Base-by-base conservation (phyloP, 2,888 invertebrate genomes). In the Magallana nippona region DNA sequence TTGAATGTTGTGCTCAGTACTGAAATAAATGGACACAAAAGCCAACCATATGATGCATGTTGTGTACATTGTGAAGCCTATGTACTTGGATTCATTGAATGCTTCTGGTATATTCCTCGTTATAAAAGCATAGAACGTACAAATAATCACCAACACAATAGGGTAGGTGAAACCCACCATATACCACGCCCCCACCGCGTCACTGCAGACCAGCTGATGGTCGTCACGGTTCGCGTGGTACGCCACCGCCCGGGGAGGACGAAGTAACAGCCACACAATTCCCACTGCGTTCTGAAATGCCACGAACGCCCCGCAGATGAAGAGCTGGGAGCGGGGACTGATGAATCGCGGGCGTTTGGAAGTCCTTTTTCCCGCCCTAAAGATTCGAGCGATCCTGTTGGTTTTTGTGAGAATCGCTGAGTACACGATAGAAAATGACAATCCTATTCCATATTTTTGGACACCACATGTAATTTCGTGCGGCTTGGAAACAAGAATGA, bases 201-300 rank as follows among this genome's bases (percentile, higher is more conserved):
- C 92, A 77, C 90, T 87, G 94, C 98, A 99, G 1, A 98, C 98
- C 63, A 98, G 95, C 92, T 98, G 96, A 95, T 98, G 98, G 95
- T 98, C 98, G 88, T 98, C 98, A 56, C 98, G 95, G 1, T 97
- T 97, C 0, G 98, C 98, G 95, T 98, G 97, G 95, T 98, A 97
- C 95, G 97, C 96, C 94, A 97, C 97, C 10, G 98, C 98, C 88
- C 96, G 96, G 0, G 98, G 97, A 15, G 98, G 98, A 1, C 97
- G 96, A 89, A 98, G 96, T 87, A 98, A 95, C 96, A 98, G 97
- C 98, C 98, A 98, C 57, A 98, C 96, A 1, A 96, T 97, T 89
- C 97, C 98, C 91, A 98, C 97, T 86, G 98, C 95, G 56, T 93
- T 91, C 86, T 94, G 95, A 32, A 94, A 89, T 13, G 91, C 88